Base-by-base conservation (phyloP, 2,888 invertebrate genomes). In the Deilephila elpenor region DNA sequence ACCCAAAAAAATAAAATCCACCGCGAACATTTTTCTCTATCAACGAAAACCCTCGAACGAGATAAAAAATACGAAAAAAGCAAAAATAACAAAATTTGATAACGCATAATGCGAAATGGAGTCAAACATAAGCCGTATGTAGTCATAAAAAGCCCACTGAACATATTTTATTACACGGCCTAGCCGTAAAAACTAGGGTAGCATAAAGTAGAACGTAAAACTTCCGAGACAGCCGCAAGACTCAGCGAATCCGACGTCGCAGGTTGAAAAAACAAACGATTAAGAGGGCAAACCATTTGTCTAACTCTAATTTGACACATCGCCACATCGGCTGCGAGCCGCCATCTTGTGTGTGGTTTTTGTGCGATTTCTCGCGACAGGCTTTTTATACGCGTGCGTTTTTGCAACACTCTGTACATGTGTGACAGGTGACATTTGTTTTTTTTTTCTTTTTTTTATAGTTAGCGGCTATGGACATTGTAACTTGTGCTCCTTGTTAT, bases 381-480 rank as follows among this genome's bases (percentile, higher is more conserved):
- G 56, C 32, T 70, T 37, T 73, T 61, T 71, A 20, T 44, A 19
- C 20, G 64, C 37, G 64, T 34, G 34, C 20, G 37, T 83, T 84
- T 85, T 84, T 83, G 78, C 77, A 79, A 78, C 81, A 74, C 62
- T 75, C 79, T 83, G 82, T 84, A 78, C 71, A 78, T 75, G 44
- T 61, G 78, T 78, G 80, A 80, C 79, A 78, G 76, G 80, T 78
- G 78, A 74, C 79, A 76, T 79, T 80, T 80, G 79, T 80, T 80
- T 78, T 79, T 77, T 79, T 77, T 75, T 6, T 32, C 3, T 3
- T 32, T 60, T 67, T 67, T 51, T 67, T 67, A 51, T 67, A 25
- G 67, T 20, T 14, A 11, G 67, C 3, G 25, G 25, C 60, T 11
- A 51, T 17, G 44, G 20, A 67, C 67, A 37, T 44, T 64, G 67